Evolutionary conservation across 2,113 vertebrate genomes (phyloP), one percentile per base, ranked within the genome.

Genomic region (Notothenia coriiceps): DNA sequence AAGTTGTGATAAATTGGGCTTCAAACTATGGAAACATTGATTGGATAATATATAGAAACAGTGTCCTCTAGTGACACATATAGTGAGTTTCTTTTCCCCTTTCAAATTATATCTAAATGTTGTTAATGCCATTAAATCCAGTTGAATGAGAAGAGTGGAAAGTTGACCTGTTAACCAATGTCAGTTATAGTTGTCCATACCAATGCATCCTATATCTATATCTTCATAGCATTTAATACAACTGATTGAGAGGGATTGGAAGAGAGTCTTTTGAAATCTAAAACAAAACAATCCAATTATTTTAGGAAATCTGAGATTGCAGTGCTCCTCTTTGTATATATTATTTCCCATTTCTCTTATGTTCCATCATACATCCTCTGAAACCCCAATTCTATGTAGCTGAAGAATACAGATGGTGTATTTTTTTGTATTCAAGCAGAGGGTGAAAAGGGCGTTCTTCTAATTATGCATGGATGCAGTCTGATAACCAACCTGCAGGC

Each of bases 401-500:
- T 7, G 4, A 11, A 40, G 11, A 33, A 55, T 64, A 33, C 52
- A 82, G 66, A 67, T 70, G 33, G 15, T 13, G 60, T 61, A 66
- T 63, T 64, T 64, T 6, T 50, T 17, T 66, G 64, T 55, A 70
- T 70, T 64, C 14, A 79, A 70, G 72, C 50, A 51, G 63, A 54
- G 72, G 72, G 43, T 79, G 73, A 85, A 83, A 2, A 59, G 77
- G 57, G 35, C 1, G 0, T 57, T 69, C 65, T 70, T 10, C 60
- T 89, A 84, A 90, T 93, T 91, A 88, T 92, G 51, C 90, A 80
- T 12, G 55, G 51, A 44, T 74, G 61, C 80, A 63, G 82, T 90
- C 84, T 88, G 71, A 82, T 80, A 77, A 73, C 62, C 59, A 82
- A 83, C 86, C 91, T 85, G 77, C 87, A 84, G 90, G 82, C 90